Evolutionary conservation across 2,888 invertebrate genomes (phyloP).

Genomic region (Bugulina stolonifera): DNA sequence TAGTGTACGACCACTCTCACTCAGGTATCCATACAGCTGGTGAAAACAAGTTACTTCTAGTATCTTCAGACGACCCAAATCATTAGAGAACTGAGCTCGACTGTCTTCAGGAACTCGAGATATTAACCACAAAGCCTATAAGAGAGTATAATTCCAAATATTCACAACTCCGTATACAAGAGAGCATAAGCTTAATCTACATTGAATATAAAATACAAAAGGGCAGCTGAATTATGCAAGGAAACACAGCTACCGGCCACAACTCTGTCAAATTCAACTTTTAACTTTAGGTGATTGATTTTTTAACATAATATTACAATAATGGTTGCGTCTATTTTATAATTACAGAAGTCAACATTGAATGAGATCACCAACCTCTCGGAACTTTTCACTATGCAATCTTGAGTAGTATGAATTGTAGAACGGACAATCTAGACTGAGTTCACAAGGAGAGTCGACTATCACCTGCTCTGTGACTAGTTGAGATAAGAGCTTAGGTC

Average conservation of each 20-base stretch:
- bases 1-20: constrained; percentile 6
- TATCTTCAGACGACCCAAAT: constrained; percentile 26
- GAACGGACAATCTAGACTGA: constrained; percentile 19
- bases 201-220: no score
- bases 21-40: constrained; percentile 5
- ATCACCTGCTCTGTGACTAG: constrained; percentile 13
- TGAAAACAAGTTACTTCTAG: constrained; percentile 20
- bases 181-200: no score
- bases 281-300: no score
- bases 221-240: no score
- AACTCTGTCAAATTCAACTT: no score
- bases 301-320: no score
- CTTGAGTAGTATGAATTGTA: constrained; percentile 2
- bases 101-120: constrained; percentile 23
- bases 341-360: no score
- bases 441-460: constrained; percentile 15
- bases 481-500: constrained; percentile 22
- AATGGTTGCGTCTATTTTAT: no score
- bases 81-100: constrained; percentile 12
- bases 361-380: constrained; percentile 20
- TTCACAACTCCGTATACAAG: no score
- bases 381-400: constrained; percentile 10
- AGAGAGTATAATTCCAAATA: no score
- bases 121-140: constrained; percentile 23
- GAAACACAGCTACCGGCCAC: no score